Evolutionary conservation across 1,140 invertebrate genomes (phyloP).

Genomic region (Eurosta solidaginis): DNA sequence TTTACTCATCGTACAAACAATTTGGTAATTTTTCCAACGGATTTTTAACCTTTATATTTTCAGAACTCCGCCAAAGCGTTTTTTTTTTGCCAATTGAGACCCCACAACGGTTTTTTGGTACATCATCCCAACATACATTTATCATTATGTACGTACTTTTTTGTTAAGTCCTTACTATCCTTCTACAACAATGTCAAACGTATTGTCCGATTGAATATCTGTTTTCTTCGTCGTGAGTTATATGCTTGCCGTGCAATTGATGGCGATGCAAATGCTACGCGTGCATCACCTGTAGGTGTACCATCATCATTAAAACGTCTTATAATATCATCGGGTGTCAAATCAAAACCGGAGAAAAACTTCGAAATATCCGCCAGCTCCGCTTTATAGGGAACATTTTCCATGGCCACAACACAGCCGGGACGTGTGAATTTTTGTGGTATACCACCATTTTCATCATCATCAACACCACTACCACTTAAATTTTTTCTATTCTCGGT

Average conservation of each 20-base stretch:
- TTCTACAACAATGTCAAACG: conserved; percentile 48
- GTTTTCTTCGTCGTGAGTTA: conserved; percentile 53
- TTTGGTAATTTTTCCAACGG: no score
- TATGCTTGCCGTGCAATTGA: conserved; percentile 77
- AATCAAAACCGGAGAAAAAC: conserved; percentile 79
- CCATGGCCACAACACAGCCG: conserved; percentile 80
- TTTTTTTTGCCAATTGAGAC: no score
- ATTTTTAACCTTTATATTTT: no score
- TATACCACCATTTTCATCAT: conserved; percentile 40
- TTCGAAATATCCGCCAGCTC: conserved; percentile 84
- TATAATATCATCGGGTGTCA: conserved; percentile 78
- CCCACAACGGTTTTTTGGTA: no score
- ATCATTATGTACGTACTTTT: neutral
- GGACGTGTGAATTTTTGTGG: conserved; percentile 73
- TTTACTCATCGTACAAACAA: no score
- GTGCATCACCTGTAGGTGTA: conserved; percentile 85
- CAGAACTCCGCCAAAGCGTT: no score
- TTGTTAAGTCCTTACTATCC: neutral
- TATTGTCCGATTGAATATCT: conserved; percentile 55
- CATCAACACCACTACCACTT: conserved; percentile 14
- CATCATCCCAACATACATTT: neutral
- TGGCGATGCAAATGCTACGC: conserved; percentile 78
- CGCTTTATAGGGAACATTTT: conserved; percentile 86
- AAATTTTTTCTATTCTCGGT: conserved; percentile 11
- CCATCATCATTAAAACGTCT: conserved; percentile 82